Conservation (phyloP, 2,797 vertebrate genomes). For the Sorex maritimensis region DNA sequence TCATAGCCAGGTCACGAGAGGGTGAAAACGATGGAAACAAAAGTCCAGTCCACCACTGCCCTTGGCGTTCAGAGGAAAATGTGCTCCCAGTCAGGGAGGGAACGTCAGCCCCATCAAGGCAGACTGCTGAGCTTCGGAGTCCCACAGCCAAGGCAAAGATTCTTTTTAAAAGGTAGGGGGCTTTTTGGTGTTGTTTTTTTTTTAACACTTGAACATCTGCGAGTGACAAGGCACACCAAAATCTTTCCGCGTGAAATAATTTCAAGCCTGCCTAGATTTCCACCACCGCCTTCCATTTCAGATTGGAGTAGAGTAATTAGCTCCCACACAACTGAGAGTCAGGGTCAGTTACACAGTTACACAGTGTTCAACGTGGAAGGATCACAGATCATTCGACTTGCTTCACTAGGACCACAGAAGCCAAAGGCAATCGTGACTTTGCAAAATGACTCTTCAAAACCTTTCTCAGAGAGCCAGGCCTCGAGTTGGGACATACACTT, state of each 20-base stretch:
- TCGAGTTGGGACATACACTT: background rate
- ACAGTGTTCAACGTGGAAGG: slow-evolving; percentile 57
- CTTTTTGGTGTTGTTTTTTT: slow-evolving; percentile 1
- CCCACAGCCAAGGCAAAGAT: slow-evolving; percentile 27
- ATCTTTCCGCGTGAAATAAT: slow-evolving; percentile 56
- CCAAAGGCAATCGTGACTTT: slow-evolving; percentile 24
- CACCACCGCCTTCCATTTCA: slow-evolving; percentile 20
- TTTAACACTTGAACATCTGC: slow-evolving; percentile 72
- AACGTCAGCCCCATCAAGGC: slow-evolving; percentile 53
- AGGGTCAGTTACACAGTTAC: slow-evolving; percentile 57
- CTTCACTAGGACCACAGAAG: slow-evolving; percentile 26
- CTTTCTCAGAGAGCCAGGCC: background rate
- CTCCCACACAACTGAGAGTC: slow-evolving; percentile 50
- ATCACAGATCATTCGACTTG: slow-evolving; percentile 15
- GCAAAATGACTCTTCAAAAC: slow-evolving; percentile 50
- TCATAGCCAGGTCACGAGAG: slow-evolving; percentile 64
- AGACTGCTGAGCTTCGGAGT: slow-evolving; percentile 65
- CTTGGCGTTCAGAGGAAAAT: slow-evolving; percentile 77
- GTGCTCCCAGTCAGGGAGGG: slow-evolving; percentile 54
- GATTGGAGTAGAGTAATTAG: slow-evolving; percentile 65
- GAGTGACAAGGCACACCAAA: slow-evolving; percentile 68
- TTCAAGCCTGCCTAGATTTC: slow-evolving; percentile 59
- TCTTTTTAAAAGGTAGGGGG: slow-evolving; percentile 32
- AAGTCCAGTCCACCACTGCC: slow-evolving; percentile 71
- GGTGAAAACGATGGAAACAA: slow-evolving; percentile 62